Percentiles rank a stretch among this genome's conserved stretches.
Conservation (phyloP, 2,113 vertebrate species). For the Hydrochoerus hydrochaeris region DNA sequence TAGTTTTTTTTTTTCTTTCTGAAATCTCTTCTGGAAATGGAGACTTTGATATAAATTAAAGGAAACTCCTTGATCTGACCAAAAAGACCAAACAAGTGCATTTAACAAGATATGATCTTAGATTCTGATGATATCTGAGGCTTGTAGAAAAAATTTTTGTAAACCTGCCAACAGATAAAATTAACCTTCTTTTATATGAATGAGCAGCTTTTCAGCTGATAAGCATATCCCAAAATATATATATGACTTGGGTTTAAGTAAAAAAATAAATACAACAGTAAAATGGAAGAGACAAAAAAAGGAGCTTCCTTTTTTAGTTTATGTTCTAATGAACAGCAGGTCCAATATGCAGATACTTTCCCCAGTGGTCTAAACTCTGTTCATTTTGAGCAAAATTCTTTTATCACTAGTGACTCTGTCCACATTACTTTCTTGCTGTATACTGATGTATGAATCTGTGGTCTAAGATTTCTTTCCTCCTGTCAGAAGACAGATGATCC, state of each 20-base stretch:
- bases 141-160: background rate
- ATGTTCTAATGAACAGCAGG: background rate
- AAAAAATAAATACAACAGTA: background rate
- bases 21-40: constrained; percentile 52
- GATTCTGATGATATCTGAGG: background rate
- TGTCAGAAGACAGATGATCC: background rate
- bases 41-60: constrained; percentile 48
- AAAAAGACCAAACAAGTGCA: background rate
- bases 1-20: constrained; percentile 13
- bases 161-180: background rate
- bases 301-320: background rate
- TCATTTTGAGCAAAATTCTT: background rate
- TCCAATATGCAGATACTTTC: background rate
- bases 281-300: background rate
- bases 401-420: background rate
- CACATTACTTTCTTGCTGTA: background rate
- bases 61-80: background rate
- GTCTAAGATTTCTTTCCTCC: background rate
- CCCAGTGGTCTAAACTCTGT: background rate
- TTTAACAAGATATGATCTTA: background rate
- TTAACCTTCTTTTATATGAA: background rate
- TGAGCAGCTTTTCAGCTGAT: background rate
- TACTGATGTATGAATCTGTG: background rate
- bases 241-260: background rate
- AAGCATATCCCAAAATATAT: background rate